Base-by-base conservation (phyloP, 2,797 vertebrate species). In the Anisognathus igniventris region DNA sequence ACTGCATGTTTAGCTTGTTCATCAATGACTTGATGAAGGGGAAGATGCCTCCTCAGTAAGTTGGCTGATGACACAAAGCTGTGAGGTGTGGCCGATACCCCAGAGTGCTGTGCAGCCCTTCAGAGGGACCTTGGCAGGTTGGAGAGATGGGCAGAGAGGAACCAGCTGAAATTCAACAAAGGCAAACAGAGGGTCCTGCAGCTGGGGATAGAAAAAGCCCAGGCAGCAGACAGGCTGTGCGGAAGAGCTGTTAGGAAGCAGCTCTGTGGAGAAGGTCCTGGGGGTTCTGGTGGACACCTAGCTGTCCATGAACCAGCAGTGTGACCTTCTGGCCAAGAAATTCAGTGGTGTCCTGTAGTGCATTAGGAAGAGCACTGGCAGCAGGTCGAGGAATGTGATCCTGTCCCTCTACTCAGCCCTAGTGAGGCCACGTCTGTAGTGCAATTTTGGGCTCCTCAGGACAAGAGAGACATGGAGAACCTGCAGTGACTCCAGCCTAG, bases 11-110 rank as follows among this genome's bases (percentile, higher is more conserved):
- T 47, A 15, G 7, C 2, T 62, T 35, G 12, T 27, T 23, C 22
- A 27, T 70, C 14, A 35, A 2, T 54, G 56, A 40, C 21, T 70
- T 70, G 8, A 40, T 10, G 12, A 62, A 70, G 33, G 2, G 30
- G 3, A 5, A 54, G 48, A 47, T 7, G 5, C 6, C 17, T 35
- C 39, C 18, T 61, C 28, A 47, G 33, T 30, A 47, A 21, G 3
- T 14, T 76, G 8, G 5, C 5, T 53, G 30, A 30, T 7, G 4
- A 13, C 25, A 47, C 30, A 61, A 47, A 54, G 20, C 25, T 70
- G 21, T 2, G 24, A 53, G 28, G 24, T 3, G 4, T 24, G 24
- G 6, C 14, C 0, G 0, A 9, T 33, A 21, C 1, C 24, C 45
- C 45, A 35, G 42, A 37, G 22, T 0, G 11, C 33, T 39, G 5